Percentiles rank a stretch among this genome's conserved stretches.
Conservation (phyloP, 1,140 invertebrate species). For the Stegodyphus dumicola region DNA sequence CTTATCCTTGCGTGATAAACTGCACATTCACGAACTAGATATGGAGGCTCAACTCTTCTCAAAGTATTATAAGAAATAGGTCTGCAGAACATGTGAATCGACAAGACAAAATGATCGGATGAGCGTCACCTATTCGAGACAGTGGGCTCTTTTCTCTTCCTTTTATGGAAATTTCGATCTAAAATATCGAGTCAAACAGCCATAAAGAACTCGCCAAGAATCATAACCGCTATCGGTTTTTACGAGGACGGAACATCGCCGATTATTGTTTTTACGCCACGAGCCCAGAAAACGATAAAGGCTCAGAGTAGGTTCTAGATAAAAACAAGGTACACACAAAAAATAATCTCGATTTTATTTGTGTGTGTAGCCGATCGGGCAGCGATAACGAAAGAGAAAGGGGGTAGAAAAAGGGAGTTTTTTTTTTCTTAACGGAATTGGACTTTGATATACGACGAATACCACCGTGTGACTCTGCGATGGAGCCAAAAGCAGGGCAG, state of each 20-base stretch:
- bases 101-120: too few relatives aligned
- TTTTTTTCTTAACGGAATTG: constrained; percentile 43
- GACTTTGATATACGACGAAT: constrained; percentile 38
- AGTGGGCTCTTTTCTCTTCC: not conserved
- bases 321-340: too few relatives aligned
- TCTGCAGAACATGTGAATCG: too few relatives aligned
- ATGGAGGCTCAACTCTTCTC: too few relatives aligned
- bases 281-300: constrained; percentile 42
- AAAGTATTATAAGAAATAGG: too few relatives aligned
- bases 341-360: too few relatives aligned
- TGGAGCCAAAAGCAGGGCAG: constrained; percentile 25
- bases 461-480: not conserved
- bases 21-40: too few relatives aligned
- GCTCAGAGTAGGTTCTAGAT: not conserved
- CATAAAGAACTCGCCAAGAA: constrained; percentile 51
- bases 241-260: constrained; percentile 30
- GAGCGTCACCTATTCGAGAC: too few relatives aligned
- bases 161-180: constrained; percentile 53
- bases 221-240: constrained; percentile 53
- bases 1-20: too few relatives aligned
- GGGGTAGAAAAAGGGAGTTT: constrained; percentile 1
- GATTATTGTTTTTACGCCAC: constrained; percentile 49
- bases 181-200: constrained; percentile 51
- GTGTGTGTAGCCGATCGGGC: too few relatives aligned
- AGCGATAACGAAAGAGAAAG: constrained; percentile 25